Evolutionary conservation across 1,140 invertebrate species (phyloP).

Genomic region (Nymphalis io): DNA sequence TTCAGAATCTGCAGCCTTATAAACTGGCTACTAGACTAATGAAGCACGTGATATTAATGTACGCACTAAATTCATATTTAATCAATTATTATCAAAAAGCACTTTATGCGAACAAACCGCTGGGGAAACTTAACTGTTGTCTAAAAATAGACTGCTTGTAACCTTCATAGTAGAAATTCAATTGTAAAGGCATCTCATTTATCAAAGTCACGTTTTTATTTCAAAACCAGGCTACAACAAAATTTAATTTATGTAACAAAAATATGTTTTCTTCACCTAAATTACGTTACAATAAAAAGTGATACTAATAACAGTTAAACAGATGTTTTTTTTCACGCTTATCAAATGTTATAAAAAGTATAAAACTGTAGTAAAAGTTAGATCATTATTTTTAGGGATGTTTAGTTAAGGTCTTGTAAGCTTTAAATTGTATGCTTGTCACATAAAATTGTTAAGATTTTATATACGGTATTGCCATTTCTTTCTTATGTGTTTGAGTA

Average conservation of each 20-base stretch:
- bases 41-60: too few relatives aligned
- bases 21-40: too few relatives aligned
- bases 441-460: background rate
- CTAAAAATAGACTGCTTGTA: background rate
- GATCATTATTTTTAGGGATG: constrained; percentile 15
- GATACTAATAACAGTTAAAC: background rate
- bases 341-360: constrained; percentile 16
- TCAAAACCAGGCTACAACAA: background rate
- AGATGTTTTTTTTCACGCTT: constrained; percentile 4
- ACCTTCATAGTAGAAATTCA: background rate
- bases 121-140: too few relatives aligned
- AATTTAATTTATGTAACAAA: background rate
- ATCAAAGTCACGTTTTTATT: constrained; percentile 3
- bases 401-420: constrained; percentile 22
- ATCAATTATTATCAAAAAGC: background rate
- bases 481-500: too few relatives aligned
- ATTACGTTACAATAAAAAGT: too few relatives aligned
- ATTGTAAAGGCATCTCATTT: background rate
- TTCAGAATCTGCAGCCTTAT: too few relatives aligned
- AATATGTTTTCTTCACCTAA: background rate
- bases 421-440: background rate
- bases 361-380: constrained; percentile 17
- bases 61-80: too few relatives aligned
- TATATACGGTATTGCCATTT: background rate
- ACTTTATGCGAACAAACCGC: background rate